Evolutionary conservation across 2,888 invertebrate species (phyloP), one percentile per base, ranked within the genome.

Genomic region (Pterobdella sp.): DNA sequence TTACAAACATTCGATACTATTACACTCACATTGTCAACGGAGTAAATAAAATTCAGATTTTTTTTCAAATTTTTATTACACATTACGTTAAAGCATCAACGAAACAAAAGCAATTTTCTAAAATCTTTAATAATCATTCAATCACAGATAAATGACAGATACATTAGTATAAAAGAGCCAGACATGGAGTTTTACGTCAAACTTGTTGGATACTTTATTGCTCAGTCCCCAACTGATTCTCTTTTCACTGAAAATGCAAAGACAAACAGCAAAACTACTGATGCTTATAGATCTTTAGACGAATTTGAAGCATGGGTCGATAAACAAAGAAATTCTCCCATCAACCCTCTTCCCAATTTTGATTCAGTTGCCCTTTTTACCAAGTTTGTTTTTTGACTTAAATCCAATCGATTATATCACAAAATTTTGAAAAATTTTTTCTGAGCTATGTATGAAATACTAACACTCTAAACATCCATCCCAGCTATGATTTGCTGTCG

Each of bases 101-200:
- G 10, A 42, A 7, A 14, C 42, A 42, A 18, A 42, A 42, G 42
- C 10, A 42, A 7, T 42, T 42, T 14, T 42, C 42, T 7, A 42
- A 42, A 42, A 42, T 42, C 10, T 42, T 14, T 42, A 42, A 42
- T 42, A 7, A 42, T 14, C 18, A 7, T 18, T 42, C 10, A 18
- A 7, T 42, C 49, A 22, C 68, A 74, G 74, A 73, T 75, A n/a
- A 65, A 75, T 63, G 52, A 63, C 56, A 68, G 75, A 29, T 75
- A 79, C 75, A 73, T 77, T 14, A 77, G 77, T 29, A 78, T 80
- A 34, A 73, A 77, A 32, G 75, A 77, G 36, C 73, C 76, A 65
- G 79, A 77, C 68, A 78, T 78, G 34, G 72, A 32, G 37, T 67
- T 73, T 34, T 64, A 63, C 70, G 72, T 75, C 65, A 49, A 64